Base-by-base conservation (phyloP, 1,140 invertebrate species). In the Pristionchus pacificus region DNA sequence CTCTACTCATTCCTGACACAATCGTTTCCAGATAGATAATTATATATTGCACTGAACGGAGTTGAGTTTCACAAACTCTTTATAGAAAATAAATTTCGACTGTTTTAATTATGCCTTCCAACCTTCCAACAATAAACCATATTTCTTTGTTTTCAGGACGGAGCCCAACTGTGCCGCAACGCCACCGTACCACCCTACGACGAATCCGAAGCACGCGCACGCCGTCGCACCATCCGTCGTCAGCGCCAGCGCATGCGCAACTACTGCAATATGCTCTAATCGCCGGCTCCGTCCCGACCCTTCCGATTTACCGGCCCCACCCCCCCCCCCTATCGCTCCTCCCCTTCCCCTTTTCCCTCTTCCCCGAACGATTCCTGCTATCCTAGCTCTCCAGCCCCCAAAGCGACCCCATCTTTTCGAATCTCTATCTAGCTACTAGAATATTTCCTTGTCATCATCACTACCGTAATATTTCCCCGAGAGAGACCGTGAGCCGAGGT, bases 351-450 rank as follows among this genome's bases (percentile, higher is more conserved):
- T 49, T 6, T 49, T 6, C 6, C 38, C 38, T 19, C 38, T 49
- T 49, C 38, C 38, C 38, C 38, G 38, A 49, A 49, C 38, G 38
- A 49, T n/a, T n/a, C n/a, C n/a, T n/a, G n/a, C n/a, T n/a, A n/a
- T n/a, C n/a, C n/a, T n/a, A n/a, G n/a, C n/a, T n/a, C n/a, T n/a
- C n/a, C n/a, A n/a, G n/a, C n/a, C n/a, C n/a, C n/a, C n/a, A n/a
- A n/a, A n/a, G n/a, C n/a, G n/a, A n/a, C n/a, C n/a, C n/a, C n/a
- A n/a, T n/a, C n/a, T n/a, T n/a, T n/a, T n/a, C n/a, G n/a, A n/a
- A n/a, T n/a, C n/a, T n/a, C n/a, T n/a, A n/a, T n/a, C n/a, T n/a
- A n/a, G n/a, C n/a, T n/a, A n/a, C n/a, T n/a, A n/a, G n/a, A n/a
- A n/a, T n/a, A n/a, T n/a, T n/a, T n/a, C n/a, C n/a, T n/a, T n/a